Percentiles rank a stretch among this genome's conserved stretches.
Conservation (phyloP, 2,113 vertebrate species). For the Phoenicopterus ruber region DNA sequence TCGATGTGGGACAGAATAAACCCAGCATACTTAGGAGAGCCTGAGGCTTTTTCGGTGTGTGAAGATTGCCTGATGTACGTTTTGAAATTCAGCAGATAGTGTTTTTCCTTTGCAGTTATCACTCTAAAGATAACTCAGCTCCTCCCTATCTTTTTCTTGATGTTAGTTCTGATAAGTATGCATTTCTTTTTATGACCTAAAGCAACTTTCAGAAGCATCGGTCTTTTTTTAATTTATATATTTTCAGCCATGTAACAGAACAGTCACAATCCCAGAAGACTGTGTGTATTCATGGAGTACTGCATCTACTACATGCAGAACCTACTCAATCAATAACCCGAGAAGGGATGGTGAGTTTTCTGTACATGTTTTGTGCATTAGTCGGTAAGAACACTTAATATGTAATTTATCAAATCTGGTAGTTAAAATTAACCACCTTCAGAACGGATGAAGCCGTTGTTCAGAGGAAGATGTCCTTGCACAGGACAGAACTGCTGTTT, state of each 20-base stretch:
- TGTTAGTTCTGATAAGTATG: not conserved
- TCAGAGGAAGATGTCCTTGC: not conserved
- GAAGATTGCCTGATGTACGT: not conserved
- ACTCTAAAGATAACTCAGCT: not conserved
- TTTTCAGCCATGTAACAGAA: not conserved
- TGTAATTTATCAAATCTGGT: not conserved
- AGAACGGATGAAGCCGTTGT: not conserved
- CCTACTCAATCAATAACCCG: too few relatives aligned
- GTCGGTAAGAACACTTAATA: not conserved
- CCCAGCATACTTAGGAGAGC: not conserved
- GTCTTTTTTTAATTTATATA: not conserved
- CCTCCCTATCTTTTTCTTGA: not conserved
- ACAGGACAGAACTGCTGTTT: not conserved
- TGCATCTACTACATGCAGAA: not conserved
- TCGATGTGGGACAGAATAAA: not conserved
- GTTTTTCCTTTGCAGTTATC: not conserved
- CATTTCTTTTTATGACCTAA: not conserved
- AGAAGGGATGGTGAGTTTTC: not conserved
- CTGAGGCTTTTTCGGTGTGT: not conserved
- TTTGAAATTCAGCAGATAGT: not conserved
- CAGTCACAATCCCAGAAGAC: not conserved
- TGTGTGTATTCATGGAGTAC: fast-evolving
- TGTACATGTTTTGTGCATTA: not conserved
- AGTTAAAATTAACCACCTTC: not conserved
- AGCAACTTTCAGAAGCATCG: not conserved